Evolutionary conservation across 2,113 vertebrate genomes (phyloP), one percentile per base, ranked within the genome.

Genomic region (Cervus canadensis): DNA sequence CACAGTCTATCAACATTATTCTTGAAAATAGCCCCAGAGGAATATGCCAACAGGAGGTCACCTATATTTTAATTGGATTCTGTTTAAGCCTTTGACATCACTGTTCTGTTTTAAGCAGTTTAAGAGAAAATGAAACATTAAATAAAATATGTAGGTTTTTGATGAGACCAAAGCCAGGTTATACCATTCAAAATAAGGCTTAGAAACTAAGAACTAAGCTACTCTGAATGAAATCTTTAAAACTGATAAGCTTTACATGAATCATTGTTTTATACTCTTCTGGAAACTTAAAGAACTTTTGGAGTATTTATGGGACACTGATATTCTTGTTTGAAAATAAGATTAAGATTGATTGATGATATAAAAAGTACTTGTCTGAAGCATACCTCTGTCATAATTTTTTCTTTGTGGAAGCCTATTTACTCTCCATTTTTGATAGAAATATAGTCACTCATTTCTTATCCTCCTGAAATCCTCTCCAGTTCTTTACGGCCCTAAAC

Each of bases 1-100:
- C n/a, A 93, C 57, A 40, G 25, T 84, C 57, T 56, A 48, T 89
- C 96, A 71, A 4, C 87, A 36, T 83, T 83, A 67, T 85, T 87
- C 79, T 95, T 90, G 36, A 71, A 97, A 97, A 91, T 91, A 92
- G 83, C 12, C 43, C 16, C 14, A 16, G 26, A 91, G 91, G 76
- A 94, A 81, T 79, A 50, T 43, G 71, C 48, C 0, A 0, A 11
- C 33, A 16, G 45, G 15, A 52, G 7, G 1, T 56, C 97, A 50
- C 84, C 74, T 1, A 0, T 2, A 6, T 59, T 56, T 86, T 59
- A 40, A 23, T 85, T 3, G n/a, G 28, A 26, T 96, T 87, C 36
- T 92, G n/a, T 50, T 88, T 71, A 71, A 45, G 1, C 82, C 74
- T 28, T 83, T 15, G 2, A 54, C 17, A 4, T 43, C 71, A 25